These are phyloP conservation scores for Sitobion miscanthi DNA, from an alignment of 1,140 invertebrate genomes.

Conservation along the genomic window DNA sequence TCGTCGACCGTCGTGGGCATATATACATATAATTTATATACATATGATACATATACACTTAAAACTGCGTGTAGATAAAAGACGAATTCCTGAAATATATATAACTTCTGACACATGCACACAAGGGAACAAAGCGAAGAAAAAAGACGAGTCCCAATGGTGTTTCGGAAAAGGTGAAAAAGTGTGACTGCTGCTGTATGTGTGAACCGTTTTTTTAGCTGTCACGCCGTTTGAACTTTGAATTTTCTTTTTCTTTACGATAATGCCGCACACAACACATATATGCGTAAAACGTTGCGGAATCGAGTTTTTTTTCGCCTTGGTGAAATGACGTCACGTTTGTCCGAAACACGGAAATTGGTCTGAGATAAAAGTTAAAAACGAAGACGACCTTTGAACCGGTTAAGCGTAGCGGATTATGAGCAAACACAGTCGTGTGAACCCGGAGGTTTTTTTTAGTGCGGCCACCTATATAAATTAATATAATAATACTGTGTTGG, in stretches of 20 bases:
- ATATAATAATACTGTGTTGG: not conserved
- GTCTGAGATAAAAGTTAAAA: not conserved
- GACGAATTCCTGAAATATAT: not conserved
- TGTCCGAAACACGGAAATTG: not conserved
- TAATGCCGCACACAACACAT: not conserved
- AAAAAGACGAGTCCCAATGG: not conserved
- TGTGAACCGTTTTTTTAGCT: slow-evolving; percentile 19
- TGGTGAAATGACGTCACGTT: not conserved
- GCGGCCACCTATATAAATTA: too few relatives aligned
- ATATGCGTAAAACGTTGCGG: not conserved
- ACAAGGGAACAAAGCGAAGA: not conserved
- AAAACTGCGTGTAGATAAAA: not conserved
- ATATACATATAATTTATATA: not conserved
- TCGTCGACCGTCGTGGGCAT: not conserved
- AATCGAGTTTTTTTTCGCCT: not conserved
- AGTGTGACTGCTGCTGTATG: not conserved
- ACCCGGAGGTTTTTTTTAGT: not conserved
- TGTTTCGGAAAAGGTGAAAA: not conserved
- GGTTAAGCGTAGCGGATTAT: not conserved
- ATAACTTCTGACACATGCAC: slow-evolving; percentile 1
- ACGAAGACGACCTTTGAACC: not conserved
- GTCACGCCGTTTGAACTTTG: not conserved
- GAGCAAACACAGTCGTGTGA: not conserved
- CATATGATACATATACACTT: not conserved
- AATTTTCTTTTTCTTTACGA: not conserved